Evolutionary conservation across 1,140 invertebrate species (phyloP).

Genomic region (Solenopsis invicta): DNA sequence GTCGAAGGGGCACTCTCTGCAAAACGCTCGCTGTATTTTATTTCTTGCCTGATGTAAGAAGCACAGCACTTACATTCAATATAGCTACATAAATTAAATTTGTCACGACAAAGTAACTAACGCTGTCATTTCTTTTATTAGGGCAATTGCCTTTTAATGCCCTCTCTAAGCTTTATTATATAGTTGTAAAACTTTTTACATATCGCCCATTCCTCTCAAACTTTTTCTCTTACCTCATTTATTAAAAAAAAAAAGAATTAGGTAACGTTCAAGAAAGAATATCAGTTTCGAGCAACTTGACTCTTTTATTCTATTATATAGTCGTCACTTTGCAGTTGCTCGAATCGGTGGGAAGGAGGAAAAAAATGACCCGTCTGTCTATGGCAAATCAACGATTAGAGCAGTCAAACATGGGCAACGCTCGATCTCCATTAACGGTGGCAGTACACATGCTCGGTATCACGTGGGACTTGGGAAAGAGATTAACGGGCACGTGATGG

Average conservation of each 20-base stretch:
- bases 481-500: background rate
- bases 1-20: background rate
- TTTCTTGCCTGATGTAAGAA: background rate
- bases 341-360: background rate
- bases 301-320: conserved; percentile 28
- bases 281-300: conserved; percentile 1
- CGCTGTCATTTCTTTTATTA: background rate
- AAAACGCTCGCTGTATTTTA: background rate
- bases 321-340: background rate
- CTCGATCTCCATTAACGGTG: conserved; percentile 29
- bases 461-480: background rate
- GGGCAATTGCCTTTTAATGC: no score
- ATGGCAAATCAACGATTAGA: conserved; percentile 18
- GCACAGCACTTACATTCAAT: background rate
- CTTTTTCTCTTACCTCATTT: background rate
- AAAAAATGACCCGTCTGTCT: conserved; percentile 22
- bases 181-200: background rate
- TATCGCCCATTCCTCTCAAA: background rate
- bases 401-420: conserved; percentile 14
- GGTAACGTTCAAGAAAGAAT: background rate
- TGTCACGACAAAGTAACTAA: background rate
- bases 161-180: background rate
- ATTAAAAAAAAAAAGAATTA: background rate
- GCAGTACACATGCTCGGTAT: conserved; percentile 17
- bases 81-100: background rate